Conservation (phyloP, 2,797 vertebrate species). For the Agapornis canus region DNA sequence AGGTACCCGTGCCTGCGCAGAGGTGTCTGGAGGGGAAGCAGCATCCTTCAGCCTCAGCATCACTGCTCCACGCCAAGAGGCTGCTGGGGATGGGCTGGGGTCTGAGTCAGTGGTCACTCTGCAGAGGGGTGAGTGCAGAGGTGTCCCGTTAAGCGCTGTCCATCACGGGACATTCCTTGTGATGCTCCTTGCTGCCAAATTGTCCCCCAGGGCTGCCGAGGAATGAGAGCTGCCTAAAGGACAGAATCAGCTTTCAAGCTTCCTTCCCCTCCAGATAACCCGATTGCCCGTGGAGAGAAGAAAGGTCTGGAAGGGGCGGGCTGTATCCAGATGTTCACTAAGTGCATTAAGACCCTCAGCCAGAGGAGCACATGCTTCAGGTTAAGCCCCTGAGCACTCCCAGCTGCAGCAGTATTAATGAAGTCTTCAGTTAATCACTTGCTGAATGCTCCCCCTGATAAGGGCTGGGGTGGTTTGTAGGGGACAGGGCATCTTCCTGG, state of each 20-base stretch:
- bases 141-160: constrained; percentile 18
- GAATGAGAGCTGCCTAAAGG: constrained; percentile 24
- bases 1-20: constrained; percentile 44
- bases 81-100: neutral
- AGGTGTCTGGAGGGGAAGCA: constrained; percentile 37
- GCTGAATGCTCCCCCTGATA: constrained; percentile 23
- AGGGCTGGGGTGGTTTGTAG: neutral
- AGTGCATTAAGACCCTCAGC: constrained; percentile 50
- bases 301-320: constrained; percentile 54
- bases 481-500: neutral
- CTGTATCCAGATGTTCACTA: constrained; percentile 22
- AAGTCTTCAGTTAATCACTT: constrained; percentile 40
- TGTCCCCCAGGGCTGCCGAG: neutral
- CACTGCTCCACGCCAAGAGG: neutral
- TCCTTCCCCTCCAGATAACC: constrained; percentile 69
- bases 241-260: constrained; percentile 40
- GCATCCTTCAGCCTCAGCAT: neutral
- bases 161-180: constrained; percentile 41
- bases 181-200: constrained; percentile 38
- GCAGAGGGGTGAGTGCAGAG: neutral
- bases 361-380: constrained; percentile 58
- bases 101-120: neutral
- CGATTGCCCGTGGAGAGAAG: neutral
- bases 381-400: constrained; percentile 63
- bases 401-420: constrained; percentile 57